Evolutionary conservation across 2,797 vertebrate genomes (phyloP).

Genomic region (Merluccius polli): DNA sequence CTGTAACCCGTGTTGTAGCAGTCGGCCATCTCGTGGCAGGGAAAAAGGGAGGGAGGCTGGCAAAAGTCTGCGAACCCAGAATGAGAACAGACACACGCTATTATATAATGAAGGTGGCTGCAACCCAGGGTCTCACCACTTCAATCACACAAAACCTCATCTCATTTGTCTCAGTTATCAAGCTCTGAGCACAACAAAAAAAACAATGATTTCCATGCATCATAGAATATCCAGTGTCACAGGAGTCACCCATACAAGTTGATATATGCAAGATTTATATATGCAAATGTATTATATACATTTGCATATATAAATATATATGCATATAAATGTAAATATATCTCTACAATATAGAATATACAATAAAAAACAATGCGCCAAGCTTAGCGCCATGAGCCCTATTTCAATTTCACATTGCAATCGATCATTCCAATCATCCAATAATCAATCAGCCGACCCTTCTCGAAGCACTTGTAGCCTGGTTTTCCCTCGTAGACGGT

Average conservation of each 20-base stretch:
- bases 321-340: background rate
- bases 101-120: background rate
- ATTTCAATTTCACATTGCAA: background rate
- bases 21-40: constrained; percentile 73
- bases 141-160: background rate
- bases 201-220: background rate
- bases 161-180: background rate
- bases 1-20: constrained; percentile 68
- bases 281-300: background rate
- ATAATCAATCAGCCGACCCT: constrained; percentile 53
- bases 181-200: background rate
- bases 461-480: constrained; percentile 81
- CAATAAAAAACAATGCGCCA: background rate
- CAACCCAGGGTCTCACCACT: background rate
- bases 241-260: background rate
- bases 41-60: constrained; percentile 70
- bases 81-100: background rate
- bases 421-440: background rate
- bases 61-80: constrained; percentile 70
- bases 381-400: background rate
- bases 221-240: background rate
- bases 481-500: constrained; percentile 55
- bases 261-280: background rate
- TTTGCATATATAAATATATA: no score
- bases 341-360: background rate